Evolutionary conservation across 1,140 invertebrate genomes (phyloP).

Genomic region (Chrysomallon squamiferum): DNA sequence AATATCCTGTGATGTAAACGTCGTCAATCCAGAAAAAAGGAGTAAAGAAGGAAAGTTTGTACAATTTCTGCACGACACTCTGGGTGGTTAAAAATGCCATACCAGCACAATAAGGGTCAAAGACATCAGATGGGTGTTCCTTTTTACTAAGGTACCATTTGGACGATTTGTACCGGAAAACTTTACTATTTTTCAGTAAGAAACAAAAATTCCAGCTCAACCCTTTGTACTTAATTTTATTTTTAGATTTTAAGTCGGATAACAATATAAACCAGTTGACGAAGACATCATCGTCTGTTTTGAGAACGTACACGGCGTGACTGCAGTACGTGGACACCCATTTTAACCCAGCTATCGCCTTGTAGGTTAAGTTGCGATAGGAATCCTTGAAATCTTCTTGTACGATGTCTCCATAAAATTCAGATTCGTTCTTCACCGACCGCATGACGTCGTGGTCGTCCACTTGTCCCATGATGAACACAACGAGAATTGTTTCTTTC

Average conservation of each 20-base stretch:
- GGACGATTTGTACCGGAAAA: slow-evolving; percentile 54
- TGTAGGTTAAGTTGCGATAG: slow-evolving; percentile 5
- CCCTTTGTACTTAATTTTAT: slow-evolving; percentile 13
- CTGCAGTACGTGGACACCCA: slow-evolving; percentile 74
- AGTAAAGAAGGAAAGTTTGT: too few relatives aligned
- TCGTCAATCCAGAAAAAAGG: too few relatives aligned
- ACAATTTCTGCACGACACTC: too few relatives aligned
- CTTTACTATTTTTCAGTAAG: slow-evolving; percentile 49
- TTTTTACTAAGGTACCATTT: slow-evolving; percentile 18
- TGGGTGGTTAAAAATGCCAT: too few relatives aligned
- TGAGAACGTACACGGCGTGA: slow-evolving; percentile 66
- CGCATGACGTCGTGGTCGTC: neutral
- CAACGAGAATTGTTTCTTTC: neutral
- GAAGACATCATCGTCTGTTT: slow-evolving; percentile 67
- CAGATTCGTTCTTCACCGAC: neutral
- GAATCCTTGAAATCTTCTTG: neutral
- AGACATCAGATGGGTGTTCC: too few relatives aligned
- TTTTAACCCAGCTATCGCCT: slow-evolving; percentile 68
- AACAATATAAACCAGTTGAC: slow-evolving; percentile 65
- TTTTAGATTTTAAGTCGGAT: slow-evolving; percentile 45
- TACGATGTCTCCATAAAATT: neutral
- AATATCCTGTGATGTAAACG: too few relatives aligned
- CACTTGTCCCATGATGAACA: neutral
- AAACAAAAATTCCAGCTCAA: slow-evolving; percentile 47
- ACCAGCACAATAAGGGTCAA: too few relatives aligned